Conservation (phyloP, 2,888 invertebrate genomes). For the Ephialtes manifestator region DNA sequence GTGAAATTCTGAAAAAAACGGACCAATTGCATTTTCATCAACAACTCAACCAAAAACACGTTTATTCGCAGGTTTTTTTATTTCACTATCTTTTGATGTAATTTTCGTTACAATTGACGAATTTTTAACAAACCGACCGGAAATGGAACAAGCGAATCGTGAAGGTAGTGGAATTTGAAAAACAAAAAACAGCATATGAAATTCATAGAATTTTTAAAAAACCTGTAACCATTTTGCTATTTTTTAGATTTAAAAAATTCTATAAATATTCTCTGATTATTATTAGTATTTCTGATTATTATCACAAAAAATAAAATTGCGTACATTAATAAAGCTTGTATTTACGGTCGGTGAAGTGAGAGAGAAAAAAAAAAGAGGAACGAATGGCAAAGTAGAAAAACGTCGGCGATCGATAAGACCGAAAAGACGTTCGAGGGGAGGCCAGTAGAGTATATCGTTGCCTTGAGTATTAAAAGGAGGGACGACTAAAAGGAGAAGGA, state of each 20-base stretch:
- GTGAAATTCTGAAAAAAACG: no score
- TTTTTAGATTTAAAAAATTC: neutral
- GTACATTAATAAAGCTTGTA: neutral
- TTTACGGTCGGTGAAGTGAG: neutral
- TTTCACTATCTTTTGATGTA: no score
- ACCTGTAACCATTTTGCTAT: no score
- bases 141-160: no score
- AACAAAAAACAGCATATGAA: no score
- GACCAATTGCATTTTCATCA: no score
- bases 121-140: no score
- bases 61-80: no score
- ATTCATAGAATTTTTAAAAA: no score
- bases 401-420: slow-evolving; percentile 74
- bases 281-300: neutral
- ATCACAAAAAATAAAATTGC: neutral
- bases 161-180: no score
- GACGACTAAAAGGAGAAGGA: slow-evolving; percentile 27
- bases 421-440: slow-evolving; percentile 72
- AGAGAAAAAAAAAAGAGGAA: neutral
- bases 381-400: slow-evolving; percentile 67
- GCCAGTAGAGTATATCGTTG: slow-evolving; percentile 14
- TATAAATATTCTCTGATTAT: neutral
- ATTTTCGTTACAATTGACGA: no score
- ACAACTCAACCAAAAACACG: no score
- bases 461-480: neutral